A percentile compares a stretch with the other conserved stretches of the same genome.
These are phyloP conservation scores for Hydraecia micacea DNA, from an alignment of 2,888 invertebrate species.

Conservation along the genomic window DNA sequence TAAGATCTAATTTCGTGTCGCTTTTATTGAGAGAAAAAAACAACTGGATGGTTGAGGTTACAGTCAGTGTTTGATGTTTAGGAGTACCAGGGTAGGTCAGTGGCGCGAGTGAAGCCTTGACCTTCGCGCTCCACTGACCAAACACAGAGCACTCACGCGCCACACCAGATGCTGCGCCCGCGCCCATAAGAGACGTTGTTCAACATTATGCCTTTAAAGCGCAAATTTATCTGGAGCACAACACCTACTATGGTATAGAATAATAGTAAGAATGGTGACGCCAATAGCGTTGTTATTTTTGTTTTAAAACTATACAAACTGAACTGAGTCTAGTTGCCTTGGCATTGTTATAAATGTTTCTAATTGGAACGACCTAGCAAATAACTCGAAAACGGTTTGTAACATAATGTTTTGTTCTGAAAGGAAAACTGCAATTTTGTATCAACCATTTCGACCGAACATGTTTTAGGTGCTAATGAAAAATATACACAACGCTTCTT, in stretches of 20 bases:
- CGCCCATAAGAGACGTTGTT: slow-evolving; percentile 74
- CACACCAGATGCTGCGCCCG: slow-evolving; percentile 82
- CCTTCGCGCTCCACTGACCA: slow-evolving; percentile 86
- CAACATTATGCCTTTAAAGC: slow-evolving; percentile 67
- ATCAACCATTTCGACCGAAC: neutral
- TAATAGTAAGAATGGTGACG: slow-evolving; percentile 17
- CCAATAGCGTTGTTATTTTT: slow-evolving; percentile 10
- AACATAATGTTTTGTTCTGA: neutral
- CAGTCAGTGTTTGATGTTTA: slow-evolving; percentile 61
- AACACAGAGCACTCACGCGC: slow-evolving; percentile 81
- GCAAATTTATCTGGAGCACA: slow-evolving; percentile 49
- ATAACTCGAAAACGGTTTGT: neutral
- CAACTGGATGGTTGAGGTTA: slow-evolving; percentile 67
- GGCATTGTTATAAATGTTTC: slow-evolving; percentile 4
- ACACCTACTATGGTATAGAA: slow-evolving; percentile 35
- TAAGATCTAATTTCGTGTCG: slow-evolving; percentile 28
- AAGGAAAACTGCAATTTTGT: neutral
- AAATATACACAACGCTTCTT: slow-evolving; percentile 11
- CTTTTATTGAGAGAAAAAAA: slow-evolving; percentile 40
- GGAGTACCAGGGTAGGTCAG: slow-evolving; percentile 74
- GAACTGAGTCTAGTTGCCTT: neutral
- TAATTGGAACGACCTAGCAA: neutral
- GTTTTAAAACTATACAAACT: slow-evolving; percentile 5
- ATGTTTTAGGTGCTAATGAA: slow-evolving; percentile 30
- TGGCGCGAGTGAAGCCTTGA: slow-evolving; percentile 83